Base-by-base conservation (phyloP, 1,140 invertebrate genomes). In the Cydia fagiglandana region DNA sequence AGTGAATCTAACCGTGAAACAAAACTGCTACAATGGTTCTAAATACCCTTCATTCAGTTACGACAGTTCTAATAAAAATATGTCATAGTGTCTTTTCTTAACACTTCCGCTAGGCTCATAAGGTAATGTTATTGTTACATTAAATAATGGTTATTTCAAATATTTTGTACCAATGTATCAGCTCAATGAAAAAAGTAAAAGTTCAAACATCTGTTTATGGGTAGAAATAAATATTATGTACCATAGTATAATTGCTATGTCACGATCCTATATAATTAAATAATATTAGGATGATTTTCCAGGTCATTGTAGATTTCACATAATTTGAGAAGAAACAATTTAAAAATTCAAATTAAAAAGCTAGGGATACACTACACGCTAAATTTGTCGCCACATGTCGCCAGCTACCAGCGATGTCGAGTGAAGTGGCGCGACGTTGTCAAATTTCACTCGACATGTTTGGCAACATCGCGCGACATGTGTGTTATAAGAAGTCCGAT, bases 111-210 rank as follows among this genome's bases (percentile, higher is more conserved):
- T 86, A 85, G 80, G 74, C 78, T 75, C 74, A 75, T 83, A 81
- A 80, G 80, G 74, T 76, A 80, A 76, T 76, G 81, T 78, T 81
- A 81, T 82, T 79, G 81, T 77, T 80, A 78, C 77, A 75, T 68
- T 81, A 85, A 81, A 79, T 84, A 80, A 83, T 76, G 78, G 77
- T 82, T 61, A 81, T 84, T 86, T 79, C 81, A 81, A 77, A 86
- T 81, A 78, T 83, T 86, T 86, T 84, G 79, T 86, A 86, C 83
- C 79, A 80, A 80, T 78, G 76, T 75, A 73, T 78, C 81, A 86
- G 83, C 82, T 84, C 81, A 84, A 86, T 81, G 75, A 81, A 81
- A 73, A 73, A 75, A 61, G 47, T 77, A 70, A 73, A 81, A 70
- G 77, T 84, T 78, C 76, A 79, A 82, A 77, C n/a, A 79, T 78